Evolutionary conservation across 2,113 vertebrate species (phyloP).

Genomic region (Anoplopoma fimbria): DNA sequence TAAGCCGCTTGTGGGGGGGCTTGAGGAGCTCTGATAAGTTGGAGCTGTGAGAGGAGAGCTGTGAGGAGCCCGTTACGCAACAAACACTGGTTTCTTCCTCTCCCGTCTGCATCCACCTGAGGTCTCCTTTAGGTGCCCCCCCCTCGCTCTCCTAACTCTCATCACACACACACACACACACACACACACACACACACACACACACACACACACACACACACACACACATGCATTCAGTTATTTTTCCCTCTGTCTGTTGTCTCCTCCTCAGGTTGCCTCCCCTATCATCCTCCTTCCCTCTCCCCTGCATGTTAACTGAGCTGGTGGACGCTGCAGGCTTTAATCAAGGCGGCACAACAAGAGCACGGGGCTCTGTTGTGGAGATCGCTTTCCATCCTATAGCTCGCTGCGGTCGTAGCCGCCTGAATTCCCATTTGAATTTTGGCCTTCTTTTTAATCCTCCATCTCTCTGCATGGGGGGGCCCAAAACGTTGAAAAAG

Average conservation of each 20-base stretch:
- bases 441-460: neutral
- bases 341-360: slow-evolving; percentile 55
- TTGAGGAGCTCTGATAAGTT: slow-evolving; percentile 50
- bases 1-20: slow-evolving; percentile 17
- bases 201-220: slow-evolving; percentile 6
- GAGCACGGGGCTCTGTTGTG: slow-evolving; percentile 24
- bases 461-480: slow-evolving; percentile 1
- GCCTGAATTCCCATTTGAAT: slow-evolving; percentile 23
- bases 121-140: slow-evolving; percentile 29
- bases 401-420: slow-evolving; percentile 15
- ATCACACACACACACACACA: neutral
- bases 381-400: slow-evolving; percentile 49
- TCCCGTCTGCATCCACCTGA: slow-evolving; percentile 15
- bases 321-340: slow-evolving; percentile 54
- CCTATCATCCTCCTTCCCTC: slow-evolving; percentile 3
- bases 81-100: slow-evolving; percentile 10
- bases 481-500: neutral
- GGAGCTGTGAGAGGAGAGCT: slow-evolving; percentile 11
- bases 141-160: neutral
- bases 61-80: slow-evolving; percentile 50
- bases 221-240: slow-evolving; percentile 13
- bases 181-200: slow-evolving; percentile 20
- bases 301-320: slow-evolving; percentile 60
- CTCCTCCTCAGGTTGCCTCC: slow-evolving; percentile 44
- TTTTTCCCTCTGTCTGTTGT: slow-evolving; percentile 35